Percentiles rank a stretch among this genome's conserved stretches.
These are phyloP conservation scores for Saccostrea echinata DNA, from an alignment of 1,140 invertebrate species.

Conservation along the genomic window DNA sequence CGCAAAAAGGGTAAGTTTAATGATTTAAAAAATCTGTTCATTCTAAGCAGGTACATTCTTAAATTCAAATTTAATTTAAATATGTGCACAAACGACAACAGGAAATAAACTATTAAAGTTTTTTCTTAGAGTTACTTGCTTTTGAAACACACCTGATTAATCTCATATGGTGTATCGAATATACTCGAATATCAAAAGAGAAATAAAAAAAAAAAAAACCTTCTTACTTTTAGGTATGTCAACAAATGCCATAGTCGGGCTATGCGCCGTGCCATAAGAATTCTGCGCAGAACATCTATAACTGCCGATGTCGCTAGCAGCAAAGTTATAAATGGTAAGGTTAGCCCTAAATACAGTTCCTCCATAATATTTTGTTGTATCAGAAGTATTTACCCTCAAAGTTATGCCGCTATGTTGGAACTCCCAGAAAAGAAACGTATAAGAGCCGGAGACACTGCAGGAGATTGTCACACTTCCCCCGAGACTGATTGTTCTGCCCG, in stretches of 20 bases:
- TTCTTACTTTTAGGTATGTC: background rate
- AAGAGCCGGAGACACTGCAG: constrained; percentile 30
- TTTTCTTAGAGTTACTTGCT: too few species aligned
- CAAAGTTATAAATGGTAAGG: constrained; percentile 32
- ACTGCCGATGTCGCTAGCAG: constrained; percentile 19
- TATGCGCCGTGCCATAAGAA: constrained; percentile 40
- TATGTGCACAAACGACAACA: too few species aligned
- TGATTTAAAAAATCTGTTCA: too few species aligned
- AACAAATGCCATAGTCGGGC: constrained; percentile 2
- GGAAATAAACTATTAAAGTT: too few species aligned
- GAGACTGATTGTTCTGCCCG: constrained; percentile 13
- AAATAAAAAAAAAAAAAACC: background rate
- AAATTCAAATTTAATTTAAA: too few species aligned
- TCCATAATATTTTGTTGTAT: constrained; percentile 49
- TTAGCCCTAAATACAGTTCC: background rate
- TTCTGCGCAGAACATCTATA: constrained; percentile 52
- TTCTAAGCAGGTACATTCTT: too few species aligned
- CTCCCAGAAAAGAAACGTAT: constrained; percentile 33
- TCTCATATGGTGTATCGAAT: too few species aligned
- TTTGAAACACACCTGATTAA: too few species aligned
- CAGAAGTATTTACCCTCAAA: background rate
- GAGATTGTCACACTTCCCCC: constrained; percentile 22
- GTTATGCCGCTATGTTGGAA: background rate
- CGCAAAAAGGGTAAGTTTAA: background rate
- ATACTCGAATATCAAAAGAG: background rate